Conservation (phyloP, 2,888 invertebrate species). For the Campaea margaritaria region DNA sequence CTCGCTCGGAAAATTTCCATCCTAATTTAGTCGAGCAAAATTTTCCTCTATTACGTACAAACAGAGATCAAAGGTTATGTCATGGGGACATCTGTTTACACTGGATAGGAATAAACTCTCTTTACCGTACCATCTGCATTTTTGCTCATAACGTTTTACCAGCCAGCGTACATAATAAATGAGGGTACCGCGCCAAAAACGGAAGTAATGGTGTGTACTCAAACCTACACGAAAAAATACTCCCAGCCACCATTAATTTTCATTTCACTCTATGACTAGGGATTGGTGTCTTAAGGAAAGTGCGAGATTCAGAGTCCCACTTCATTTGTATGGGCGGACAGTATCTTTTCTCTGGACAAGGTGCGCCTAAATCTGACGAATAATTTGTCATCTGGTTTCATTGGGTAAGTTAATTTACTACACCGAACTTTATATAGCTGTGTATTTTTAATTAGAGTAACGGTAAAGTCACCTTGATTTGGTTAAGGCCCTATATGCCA, state of each 20-base stretch:
- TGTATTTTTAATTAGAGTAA: background rate
- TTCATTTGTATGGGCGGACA: conserved; percentile 47
- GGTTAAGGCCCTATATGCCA: too few species aligned
- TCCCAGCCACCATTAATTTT: conserved; percentile 81
- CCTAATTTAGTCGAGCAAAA: conserved; percentile 22
- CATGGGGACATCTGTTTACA: conserved; percentile 37
- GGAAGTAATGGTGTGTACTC: conserved; percentile 83
- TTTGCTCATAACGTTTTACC: conserved; percentile 62
- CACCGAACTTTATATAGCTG: conserved; percentile 4
- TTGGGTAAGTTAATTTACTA: conserved; percentile 17
- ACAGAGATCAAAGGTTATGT: conserved; percentile 46
- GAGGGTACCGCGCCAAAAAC: conserved; percentile 78
- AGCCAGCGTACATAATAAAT: conserved; percentile 80
- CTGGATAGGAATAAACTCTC: conserved; percentile 30
- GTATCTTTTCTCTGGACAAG: conserved; percentile 43
- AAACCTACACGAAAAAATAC: conserved; percentile 84
- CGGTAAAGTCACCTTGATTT: background rate
- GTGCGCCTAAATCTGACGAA: conserved; percentile 44
- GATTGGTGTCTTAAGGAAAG: conserved; percentile 77
- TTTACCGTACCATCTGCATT: conserved; percentile 65
- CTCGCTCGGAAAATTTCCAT: conserved; percentile 4
- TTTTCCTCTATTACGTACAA: conserved; percentile 19
- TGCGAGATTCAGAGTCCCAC: conserved; percentile 47
- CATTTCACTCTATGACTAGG: conserved; percentile 77
- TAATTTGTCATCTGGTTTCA: conserved; percentile 30